Conservation (phyloP, 2,797 vertebrate species). For the Oophaga sylvatica region DNA sequence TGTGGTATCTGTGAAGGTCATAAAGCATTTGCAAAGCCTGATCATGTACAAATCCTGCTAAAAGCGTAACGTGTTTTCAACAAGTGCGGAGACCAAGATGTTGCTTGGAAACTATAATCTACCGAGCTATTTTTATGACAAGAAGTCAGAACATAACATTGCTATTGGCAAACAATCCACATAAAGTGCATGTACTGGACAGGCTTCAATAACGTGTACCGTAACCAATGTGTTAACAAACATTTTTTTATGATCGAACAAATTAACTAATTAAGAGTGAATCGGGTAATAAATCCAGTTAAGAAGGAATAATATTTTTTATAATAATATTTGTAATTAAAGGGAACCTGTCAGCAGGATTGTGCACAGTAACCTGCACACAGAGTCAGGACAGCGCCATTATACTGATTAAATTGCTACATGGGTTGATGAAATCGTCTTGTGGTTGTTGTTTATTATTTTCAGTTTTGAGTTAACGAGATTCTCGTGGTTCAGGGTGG, state of each 20-base stretch:
- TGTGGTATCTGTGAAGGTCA: constrained; percentile 53
- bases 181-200: background rate
- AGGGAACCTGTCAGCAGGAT: too few species aligned
- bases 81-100: constrained; percentile 24
- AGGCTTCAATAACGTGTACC: background rate
- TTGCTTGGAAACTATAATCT: constrained; percentile 44
- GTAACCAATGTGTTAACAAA: background rate
- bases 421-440: too few species aligned
- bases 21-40: constrained; percentile 45
- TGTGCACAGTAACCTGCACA: too few species aligned
- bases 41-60: constrained; percentile 58
- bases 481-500: too few species aligned
- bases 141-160: constrained; percentile 30
- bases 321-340: background rate
- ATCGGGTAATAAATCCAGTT: background rate
- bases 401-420: too few species aligned
- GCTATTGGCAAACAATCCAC: constrained; percentile 35
- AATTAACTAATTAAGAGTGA: background rate
- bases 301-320: background rate
- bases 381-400: too few species aligned
- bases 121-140: constrained; percentile 43
- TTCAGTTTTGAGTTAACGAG: too few species aligned
- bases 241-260: background rate
- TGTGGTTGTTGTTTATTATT: too few species aligned
- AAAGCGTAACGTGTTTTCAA: constrained; percentile 52